phyloP scores from a whole-genome alignment of 2,113 vertebrate genomes.

The Oreocharis arfaki region DNA sequence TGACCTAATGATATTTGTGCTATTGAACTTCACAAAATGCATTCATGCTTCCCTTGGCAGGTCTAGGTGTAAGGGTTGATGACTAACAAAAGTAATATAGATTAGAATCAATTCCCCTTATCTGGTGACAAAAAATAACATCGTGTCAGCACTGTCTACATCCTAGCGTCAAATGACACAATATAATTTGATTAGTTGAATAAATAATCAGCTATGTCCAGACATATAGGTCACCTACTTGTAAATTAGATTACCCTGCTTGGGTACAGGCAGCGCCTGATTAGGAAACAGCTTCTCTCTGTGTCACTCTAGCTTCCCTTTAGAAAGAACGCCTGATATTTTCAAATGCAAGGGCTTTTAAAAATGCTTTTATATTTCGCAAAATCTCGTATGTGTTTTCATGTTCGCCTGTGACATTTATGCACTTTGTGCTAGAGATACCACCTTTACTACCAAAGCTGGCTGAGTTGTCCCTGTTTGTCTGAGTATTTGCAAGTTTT shows the following conservation, averaged over 20 bases:
- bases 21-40: conserved; percentile 8
- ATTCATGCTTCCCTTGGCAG: conserved; percentile 6
- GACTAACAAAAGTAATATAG: conserved; percentile 47
- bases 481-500: conserved; percentile 7
- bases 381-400: neutral
- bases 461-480: neutral
- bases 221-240: conserved; percentile 54
- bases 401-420: neutral
- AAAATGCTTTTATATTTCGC: neutral
- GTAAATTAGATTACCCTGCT: conserved; percentile 41
- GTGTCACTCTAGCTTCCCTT: neutral
- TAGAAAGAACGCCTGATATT: neutral
- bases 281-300: neutral
- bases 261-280: conserved; percentile 14
- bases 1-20: neutral
- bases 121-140: conserved; percentile 48
- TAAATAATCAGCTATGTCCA: conserved; percentile 53
- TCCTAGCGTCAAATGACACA: neutral
- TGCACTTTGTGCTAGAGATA: neutral
- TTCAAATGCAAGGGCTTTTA: neutral
- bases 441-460: neutral
- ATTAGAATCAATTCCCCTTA: conserved; percentile 41
- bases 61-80: conserved; percentile 9
- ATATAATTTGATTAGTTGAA: conserved; percentile 59
- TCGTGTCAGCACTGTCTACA: conserved; percentile 23